phyloP scores from a whole-genome alignment of 2,113 vertebrate genomes.

The Pampusana beccarii region DNA sequence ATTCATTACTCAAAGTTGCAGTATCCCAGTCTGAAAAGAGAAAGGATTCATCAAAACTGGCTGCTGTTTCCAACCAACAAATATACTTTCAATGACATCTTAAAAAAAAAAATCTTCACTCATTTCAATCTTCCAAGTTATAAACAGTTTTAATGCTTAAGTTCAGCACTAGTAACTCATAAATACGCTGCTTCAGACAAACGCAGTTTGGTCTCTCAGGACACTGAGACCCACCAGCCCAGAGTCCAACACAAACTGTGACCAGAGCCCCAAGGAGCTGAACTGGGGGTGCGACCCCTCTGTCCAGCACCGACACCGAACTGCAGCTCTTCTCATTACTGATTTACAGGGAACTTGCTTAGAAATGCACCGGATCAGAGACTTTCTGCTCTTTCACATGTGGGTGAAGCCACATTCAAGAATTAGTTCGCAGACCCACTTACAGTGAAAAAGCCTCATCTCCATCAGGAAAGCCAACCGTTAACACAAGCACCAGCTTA shows the following conservation, averaged over 20 bases:
- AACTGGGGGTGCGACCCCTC: background rate
- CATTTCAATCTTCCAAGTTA: background rate
- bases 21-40: constrained; percentile 94
- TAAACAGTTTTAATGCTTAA: background rate
- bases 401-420: background rate
- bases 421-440: background rate
- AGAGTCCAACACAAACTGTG: background rate
- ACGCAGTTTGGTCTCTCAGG: background rate
- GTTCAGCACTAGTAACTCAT: background rate
- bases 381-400: background rate
- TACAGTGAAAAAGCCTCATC: background rate
- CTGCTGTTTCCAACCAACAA: background rate
- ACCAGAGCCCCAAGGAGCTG: background rate
- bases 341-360: background rate
- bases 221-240: no score
- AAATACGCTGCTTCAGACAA: background rate
- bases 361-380: background rate
- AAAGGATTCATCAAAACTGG: constrained; percentile 25
- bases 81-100: background rate
- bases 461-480: background rate
- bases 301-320: background rate
- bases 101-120: background rate
- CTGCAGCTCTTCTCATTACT: background rate
- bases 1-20: constrained; percentile 90
- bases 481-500: background rate